Conservation (phyloP, 2,888 invertebrate genomes). For the Diarsia rubi region DNA sequence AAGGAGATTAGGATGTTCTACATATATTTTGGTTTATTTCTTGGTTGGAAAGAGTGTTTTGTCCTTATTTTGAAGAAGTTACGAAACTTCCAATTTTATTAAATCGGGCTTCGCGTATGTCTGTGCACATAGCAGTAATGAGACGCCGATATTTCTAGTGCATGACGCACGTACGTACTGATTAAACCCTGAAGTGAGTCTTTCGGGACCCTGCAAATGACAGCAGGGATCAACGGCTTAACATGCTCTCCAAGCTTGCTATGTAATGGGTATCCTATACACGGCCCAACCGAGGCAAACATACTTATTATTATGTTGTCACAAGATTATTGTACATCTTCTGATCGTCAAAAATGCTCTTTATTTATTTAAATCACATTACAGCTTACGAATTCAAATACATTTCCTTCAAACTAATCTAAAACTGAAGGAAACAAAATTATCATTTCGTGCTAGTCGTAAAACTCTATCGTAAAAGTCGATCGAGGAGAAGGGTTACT, state of each 20-base stretch:
- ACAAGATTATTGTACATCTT: no score
- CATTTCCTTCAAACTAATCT: slow-evolving; percentile 42
- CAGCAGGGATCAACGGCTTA: no score
- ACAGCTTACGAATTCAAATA: slow-evolving; percentile 24
- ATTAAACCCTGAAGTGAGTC: neutral
- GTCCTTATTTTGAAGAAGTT: neutral
- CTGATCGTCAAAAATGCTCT: neutral
- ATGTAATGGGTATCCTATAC: no score
- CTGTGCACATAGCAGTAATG: neutral
- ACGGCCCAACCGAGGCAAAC: no score
- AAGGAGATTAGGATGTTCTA: slow-evolving; percentile 47
- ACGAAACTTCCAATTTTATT: neutral
- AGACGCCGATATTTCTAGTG: neutral
- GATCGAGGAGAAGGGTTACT: slow-evolving; percentile 53
- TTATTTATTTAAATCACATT: slow-evolving; percentile 1
- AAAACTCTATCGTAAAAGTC: slow-evolving; percentile 58
- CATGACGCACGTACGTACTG: neutral
- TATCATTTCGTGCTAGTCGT: slow-evolving; percentile 49
- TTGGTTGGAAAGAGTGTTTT: neutral
- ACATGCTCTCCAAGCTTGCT: no score
- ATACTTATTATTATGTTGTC: no score
- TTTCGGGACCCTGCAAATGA: neutral
- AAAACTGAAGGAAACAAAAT: slow-evolving; percentile 51
- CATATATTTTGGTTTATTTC: slow-evolving; percentile 36
- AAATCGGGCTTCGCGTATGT: neutral